These are phyloP conservation scores for Cettia cetti DNA, from an alignment of 2,113 vertebrate genomes.

Conservation along the genomic window DNA sequence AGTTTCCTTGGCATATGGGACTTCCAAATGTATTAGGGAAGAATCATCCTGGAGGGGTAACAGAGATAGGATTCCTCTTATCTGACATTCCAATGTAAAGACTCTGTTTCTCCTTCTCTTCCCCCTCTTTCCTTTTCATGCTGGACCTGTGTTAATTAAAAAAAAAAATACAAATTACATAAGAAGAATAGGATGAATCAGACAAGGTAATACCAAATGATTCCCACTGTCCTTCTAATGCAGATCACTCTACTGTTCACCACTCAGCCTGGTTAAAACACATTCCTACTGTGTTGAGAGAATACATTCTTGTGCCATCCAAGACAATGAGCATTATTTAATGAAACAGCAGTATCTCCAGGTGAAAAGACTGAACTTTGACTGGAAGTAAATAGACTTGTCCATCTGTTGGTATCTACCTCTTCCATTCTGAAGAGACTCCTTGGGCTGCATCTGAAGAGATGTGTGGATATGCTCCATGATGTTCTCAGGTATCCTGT, in stretches of 20 bases:
- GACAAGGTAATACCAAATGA: not conserved
- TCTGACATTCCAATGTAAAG: not conserved
- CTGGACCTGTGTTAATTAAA: not conserved
- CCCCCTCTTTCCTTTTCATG: not conserved
- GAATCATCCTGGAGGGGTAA: not conserved
- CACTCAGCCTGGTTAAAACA: not conserved
- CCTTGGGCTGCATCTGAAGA: not conserved
- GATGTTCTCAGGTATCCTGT: not conserved
- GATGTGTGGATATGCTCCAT: not conserved
- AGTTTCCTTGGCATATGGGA: not conserved
- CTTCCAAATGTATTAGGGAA: not conserved
- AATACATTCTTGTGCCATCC: not conserved
- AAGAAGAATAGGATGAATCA: not conserved
- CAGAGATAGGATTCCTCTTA: not conserved
- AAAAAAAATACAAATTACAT: not conserved
- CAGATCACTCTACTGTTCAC: not conserved
- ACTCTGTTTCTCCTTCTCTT: not conserved
- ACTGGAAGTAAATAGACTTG: not conserved
- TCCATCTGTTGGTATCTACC: not conserved
- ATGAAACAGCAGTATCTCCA: not conserved
- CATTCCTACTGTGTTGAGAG: not conserved
- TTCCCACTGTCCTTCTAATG: not conserved
- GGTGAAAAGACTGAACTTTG: not conserved
- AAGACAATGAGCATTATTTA: not conserved
- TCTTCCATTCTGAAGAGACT: not conserved